Conservation (phyloP, 30 jellyfish, hydroid and myxozoan species). For the Turritopsis dohrnii region DNA sequence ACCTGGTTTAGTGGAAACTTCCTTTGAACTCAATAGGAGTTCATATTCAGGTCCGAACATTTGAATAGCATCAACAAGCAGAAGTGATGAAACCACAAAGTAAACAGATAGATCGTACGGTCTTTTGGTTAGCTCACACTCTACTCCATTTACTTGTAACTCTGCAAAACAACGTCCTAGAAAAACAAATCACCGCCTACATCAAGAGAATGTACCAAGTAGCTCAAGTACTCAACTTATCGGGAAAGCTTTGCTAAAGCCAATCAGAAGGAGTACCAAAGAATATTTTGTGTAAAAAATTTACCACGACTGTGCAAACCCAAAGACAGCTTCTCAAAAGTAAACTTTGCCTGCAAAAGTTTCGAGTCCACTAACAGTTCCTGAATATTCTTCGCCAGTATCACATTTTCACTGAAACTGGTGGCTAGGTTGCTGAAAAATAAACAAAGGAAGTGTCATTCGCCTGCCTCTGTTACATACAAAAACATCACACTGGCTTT, state of each 20-base stretch:
- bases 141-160: slow-evolving; percentile 77
- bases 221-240: background rate
- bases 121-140: slow-evolving; percentile 71
- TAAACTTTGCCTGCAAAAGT: slow-evolving; percentile 69
- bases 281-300: slow-evolving; percentile 7
- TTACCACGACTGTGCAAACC: slow-evolving; percentile 95
- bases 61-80: slow-evolving; percentile 88
- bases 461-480: too few relatives aligned
- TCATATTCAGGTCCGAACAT: slow-evolving; percentile 90
- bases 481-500: too few relatives aligned
- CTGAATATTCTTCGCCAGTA: slow-evolving; percentile 18
- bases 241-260: background rate
- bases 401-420: background rate
- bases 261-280: too few relatives aligned
- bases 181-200: background rate
- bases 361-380: slow-evolving; percentile 87
- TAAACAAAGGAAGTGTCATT: too few relatives aligned
- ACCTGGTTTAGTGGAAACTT: background rate
- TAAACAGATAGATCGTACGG: slow-evolving; percentile 86
- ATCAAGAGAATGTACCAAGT: too few relatives aligned
- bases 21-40: slow-evolving; percentile 70
- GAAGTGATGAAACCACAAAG: slow-evolving; percentile 70
- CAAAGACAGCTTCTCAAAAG: slow-evolving; percentile 66
- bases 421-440: background rate
- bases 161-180: slow-evolving; percentile 92